Evolutionary conservation across 2,113 vertebrate species (phyloP).

Genomic region (Daubentonia madagascariensis): DNA sequence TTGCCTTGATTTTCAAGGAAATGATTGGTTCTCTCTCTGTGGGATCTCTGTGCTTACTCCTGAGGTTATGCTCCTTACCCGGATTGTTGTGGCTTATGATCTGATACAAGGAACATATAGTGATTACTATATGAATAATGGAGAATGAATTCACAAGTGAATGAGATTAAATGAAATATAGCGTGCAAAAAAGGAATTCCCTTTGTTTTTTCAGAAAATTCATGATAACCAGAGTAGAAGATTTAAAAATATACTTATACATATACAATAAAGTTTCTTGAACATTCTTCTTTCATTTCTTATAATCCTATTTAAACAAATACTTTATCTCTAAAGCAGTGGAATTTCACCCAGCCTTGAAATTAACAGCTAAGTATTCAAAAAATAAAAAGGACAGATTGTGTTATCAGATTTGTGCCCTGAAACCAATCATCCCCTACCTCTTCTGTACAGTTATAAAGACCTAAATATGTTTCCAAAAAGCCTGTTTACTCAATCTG

Average conservation of each 20-base stretch:
- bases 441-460: constrained; percentile 27
- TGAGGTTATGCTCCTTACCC: background rate
- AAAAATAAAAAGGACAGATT: constrained; percentile 52
- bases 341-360: constrained; percentile 34
- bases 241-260: constrained; percentile 5
- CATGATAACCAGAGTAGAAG: background rate
- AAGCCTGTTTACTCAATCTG: constrained; percentile 39
- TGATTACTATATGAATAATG: background rate
- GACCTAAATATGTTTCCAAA: constrained; percentile 58
- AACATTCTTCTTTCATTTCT: constrained; percentile 14
- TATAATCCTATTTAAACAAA: constrained; percentile 53
- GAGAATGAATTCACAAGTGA: background rate
- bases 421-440: constrained; percentile 25
- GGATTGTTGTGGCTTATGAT: background rate
- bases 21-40: background rate
- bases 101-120: background rate
- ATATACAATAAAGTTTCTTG: constrained; percentile 30
- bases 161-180: background rate
- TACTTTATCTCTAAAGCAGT: background rate
- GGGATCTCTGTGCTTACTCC: background rate
- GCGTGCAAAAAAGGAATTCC: background rate
- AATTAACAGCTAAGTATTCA: constrained; percentile 47
- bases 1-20: background rate
- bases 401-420: constrained; percentile 44
- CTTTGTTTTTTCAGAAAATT: constrained; percentile 22